Percentiles rank a stretch among this genome's conserved stretches.
Evolutionary conservation across 2,797 vertebrate species (phyloP).

Genomic region (Emydoidea blandingii): DNA sequence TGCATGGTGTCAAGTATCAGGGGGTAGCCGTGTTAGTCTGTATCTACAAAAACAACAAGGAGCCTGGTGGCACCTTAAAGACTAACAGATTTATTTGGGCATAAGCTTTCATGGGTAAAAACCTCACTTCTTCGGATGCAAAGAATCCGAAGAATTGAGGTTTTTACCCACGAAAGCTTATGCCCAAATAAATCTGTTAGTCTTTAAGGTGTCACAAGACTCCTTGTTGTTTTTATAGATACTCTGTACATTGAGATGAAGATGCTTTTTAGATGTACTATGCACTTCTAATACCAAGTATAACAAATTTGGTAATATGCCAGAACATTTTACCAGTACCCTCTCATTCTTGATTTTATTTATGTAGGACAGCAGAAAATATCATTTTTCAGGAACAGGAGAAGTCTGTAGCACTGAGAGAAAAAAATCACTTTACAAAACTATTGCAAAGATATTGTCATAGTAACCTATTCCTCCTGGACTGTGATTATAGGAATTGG

Average conservation of each 20-base stretch:
- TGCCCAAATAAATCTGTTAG: too few relatives aligned
- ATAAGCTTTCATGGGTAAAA: too few relatives aligned
- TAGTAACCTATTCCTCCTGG: conserved; percentile 76
- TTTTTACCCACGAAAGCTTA: too few relatives aligned
- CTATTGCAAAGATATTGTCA: conserved; percentile 74
- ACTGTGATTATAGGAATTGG: conserved; percentile 63
- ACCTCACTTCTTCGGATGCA: too few relatives aligned
- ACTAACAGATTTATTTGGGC: too few relatives aligned
- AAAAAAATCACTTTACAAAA: conserved; percentile 50
- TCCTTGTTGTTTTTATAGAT: background rate
- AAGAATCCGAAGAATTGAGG: too few relatives aligned
- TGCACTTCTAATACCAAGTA: background rate
- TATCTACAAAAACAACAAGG: too few relatives aligned
- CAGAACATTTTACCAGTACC: background rate
- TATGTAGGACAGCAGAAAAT: conserved; percentile 21
- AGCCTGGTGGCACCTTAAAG: too few relatives aligned
- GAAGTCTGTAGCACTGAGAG: conserved; percentile 32
- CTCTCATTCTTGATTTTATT: conserved; percentile 28
- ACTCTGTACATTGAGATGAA: background rate
- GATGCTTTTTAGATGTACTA: background rate
- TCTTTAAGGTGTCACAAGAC: too few relatives aligned
- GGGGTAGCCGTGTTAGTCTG: too few relatives aligned
- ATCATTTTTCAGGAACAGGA: conserved; percentile 42
- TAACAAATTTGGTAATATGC: background rate
- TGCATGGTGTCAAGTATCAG: too few relatives aligned